These are phyloP conservation scores for Listronotus oregonensis DNA, from an alignment of 1,140 invertebrate species.

Conservation along the genomic window DNA sequence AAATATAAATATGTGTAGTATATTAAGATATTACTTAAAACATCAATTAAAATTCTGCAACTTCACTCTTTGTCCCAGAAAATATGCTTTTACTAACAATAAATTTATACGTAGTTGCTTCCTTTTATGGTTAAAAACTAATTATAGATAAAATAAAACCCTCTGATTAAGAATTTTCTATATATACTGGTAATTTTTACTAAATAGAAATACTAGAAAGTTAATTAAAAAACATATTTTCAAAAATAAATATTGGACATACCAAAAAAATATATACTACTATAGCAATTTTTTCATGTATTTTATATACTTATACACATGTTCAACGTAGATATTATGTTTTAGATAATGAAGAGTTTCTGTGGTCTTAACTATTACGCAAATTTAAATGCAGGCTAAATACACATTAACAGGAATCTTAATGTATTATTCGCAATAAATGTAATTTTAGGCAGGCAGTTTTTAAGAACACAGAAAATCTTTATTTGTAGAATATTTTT, in stretches of 20 bases:
- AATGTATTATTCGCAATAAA: background rate
- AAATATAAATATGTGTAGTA: background rate
- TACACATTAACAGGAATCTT: background rate
- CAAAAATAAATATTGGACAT: conserved; percentile 9
- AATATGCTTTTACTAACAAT: conserved; percentile 18
- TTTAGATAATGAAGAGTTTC: background rate
- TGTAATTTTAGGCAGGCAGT: background rate
- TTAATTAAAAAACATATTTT: conserved; percentile 9
- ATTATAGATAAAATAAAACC: conserved; percentile 17
- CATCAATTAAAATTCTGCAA: conserved; percentile 8
- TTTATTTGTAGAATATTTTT: conserved; percentile 3
- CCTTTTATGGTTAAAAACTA: conserved; percentile 5
- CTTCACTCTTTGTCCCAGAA: background rate
- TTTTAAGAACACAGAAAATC: background rate
- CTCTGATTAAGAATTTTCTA: conserved; percentile 35
- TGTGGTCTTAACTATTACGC: background rate
- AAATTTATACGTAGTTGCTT: background rate
- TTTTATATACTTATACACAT: conserved; percentile 35
- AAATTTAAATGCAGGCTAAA: conserved; percentile 27
- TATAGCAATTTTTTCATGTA: conserved; percentile 27
- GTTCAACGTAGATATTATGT: conserved; percentile 11
- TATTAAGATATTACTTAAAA: conserved; percentile 5
- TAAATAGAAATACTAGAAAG: conserved; percentile 3
- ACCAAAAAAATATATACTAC: conserved; percentile 8
- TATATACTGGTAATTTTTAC: conserved; percentile 11